Base-by-base conservation (phyloP, 2,113 vertebrate genomes). In the Harpagus bidentatus region DNA sequence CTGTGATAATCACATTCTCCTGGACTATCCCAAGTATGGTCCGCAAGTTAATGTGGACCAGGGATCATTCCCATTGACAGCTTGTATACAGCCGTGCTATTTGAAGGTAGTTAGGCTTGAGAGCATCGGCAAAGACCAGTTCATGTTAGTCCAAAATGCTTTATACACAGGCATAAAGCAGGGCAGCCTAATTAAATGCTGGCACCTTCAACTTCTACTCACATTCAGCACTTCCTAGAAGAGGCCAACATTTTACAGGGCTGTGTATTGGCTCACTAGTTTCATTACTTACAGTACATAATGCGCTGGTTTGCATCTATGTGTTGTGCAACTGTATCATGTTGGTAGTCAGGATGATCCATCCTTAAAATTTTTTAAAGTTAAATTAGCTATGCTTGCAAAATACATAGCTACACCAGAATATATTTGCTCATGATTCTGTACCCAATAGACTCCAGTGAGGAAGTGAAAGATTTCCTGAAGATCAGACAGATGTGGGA, bases 1-100 rank as follows among this genome's bases (percentile, higher is more conserved):
- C 12, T 38, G 7, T 0, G 0, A 2, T 67, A 55, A 67, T 40
- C 16, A 4, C 6, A 9, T 58, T 63, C 18, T 74, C 25, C 70
- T 53, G 22, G 74, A 50, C 28, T 29, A 32, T 32, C 7, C 42
- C n/a, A 79, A 45, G 28, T 17, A 25, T 19, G 32, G 10, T 29
- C 32, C 14, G 15, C 42, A 85, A 23, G 34, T 58, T 73, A 56
- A 20, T 1, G 1, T 13, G 31, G 65, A 50, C 14, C 25, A 74
- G 42, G 16, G n/a, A 55, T 50, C 16, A n/a, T 34, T 84, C 34
- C 61, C 50, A 14, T 13, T 4, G 11, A 38, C 21, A 79, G 47
- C 15, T 16, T 47, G 4, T 6, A 19, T 13, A 28, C 13, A 82
- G 42, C 26, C 16, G 2, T 19, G 38, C 17, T 59, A 3, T 71